Conservation (phyloP, 2,797 vertebrate species). For the Taeniopygia guttata region DNA sequence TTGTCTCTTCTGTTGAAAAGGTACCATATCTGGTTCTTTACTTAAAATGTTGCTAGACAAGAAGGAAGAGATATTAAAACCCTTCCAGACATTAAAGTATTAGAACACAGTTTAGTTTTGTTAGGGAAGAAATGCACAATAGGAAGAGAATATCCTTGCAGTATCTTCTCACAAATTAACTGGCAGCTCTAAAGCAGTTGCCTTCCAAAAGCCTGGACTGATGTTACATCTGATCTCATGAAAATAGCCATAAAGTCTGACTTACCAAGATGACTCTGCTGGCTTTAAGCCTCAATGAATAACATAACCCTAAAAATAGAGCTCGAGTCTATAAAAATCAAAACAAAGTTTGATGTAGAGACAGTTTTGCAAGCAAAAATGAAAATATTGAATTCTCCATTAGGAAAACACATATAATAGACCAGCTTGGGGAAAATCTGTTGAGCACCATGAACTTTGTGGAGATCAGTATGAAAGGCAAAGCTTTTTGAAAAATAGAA, state of each 20-base stretch:
- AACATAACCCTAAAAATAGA: conserved; percentile 33
- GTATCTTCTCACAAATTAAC: conserved; percentile 16
- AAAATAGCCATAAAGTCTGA: conserved; percentile 50
- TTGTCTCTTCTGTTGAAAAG: neutral
- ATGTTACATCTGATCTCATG: conserved; percentile 21
- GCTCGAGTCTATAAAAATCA: conserved; percentile 27
- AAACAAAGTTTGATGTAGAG: conserved; percentile 35
- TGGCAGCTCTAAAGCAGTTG: conserved; percentile 13
- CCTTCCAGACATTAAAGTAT: conserved; percentile 26
- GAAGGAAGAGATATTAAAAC: conserved; percentile 1
- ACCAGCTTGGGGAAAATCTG: conserved; percentile 9
- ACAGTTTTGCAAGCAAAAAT: neutral
- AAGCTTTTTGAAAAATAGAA: neutral
- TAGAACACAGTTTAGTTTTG: conserved; percentile 2
- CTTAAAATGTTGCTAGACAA: neutral
- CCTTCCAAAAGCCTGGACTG: conserved; percentile 24
- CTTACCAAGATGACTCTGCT: conserved; percentile 4
- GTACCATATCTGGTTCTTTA: neutral
- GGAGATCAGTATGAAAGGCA: neutral
- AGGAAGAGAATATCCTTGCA: conserved; percentile 16
- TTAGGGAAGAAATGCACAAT: neutral
- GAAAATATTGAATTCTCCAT: conserved; percentile 7
- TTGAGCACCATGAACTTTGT: neutral
- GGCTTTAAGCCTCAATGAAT: conserved; percentile 29
- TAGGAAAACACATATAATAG: neutral